Base-by-base conservation (phyloP, 2,888 invertebrate species). In the Holacanthella duospinosa region DNA sequence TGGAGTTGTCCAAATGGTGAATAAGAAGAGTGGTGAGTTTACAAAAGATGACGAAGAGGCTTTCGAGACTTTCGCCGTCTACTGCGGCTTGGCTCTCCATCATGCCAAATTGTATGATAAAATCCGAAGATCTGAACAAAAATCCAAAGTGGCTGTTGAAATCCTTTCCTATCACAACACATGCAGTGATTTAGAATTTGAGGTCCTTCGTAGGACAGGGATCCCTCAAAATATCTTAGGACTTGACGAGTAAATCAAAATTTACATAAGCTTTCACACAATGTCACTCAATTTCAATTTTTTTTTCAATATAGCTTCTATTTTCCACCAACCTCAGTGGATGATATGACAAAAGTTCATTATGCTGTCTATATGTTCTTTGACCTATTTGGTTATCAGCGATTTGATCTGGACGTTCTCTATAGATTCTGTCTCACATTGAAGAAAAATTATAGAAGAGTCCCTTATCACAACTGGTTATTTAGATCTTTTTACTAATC, bases 1-100 rank as follows among this genome's bases (percentile, higher is more conserved):
- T 65, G 90, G 89, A 1, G 90, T 91, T 0, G 89, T 91, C 0
- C 90, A 92, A 78, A 90, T 91, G 90, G 88, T 91, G 21, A 83
- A 83, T 75, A 83, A 83, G 72, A 68, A 76, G 48, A 74, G 57
- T 57, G 62, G 59, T 3, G 74, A 61, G 55, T 72, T 73, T 60
- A 66, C 69, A 19, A 66, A 66, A 55, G 84, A 86, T 43, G 91
- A 92, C 74, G 89, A 89, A 75, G 85, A 85, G 62, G 85, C 88
- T 0, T 91, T 91, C 77, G 86, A 88, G 75, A 86, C 85, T 68
- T 90, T 91, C 75, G 88, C 90, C 0, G 84, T 89, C 6, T 91
- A 91, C 75, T 90, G 90, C 75, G 91, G 90, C 0, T 78, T 65
- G 6, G 91, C 91, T 0, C 80, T 92, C 16, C 89, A 91, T 74